phyloP scores from a whole-genome alignment of 2,113 vertebrate genomes.

The Polypterus bichir region DNA sequence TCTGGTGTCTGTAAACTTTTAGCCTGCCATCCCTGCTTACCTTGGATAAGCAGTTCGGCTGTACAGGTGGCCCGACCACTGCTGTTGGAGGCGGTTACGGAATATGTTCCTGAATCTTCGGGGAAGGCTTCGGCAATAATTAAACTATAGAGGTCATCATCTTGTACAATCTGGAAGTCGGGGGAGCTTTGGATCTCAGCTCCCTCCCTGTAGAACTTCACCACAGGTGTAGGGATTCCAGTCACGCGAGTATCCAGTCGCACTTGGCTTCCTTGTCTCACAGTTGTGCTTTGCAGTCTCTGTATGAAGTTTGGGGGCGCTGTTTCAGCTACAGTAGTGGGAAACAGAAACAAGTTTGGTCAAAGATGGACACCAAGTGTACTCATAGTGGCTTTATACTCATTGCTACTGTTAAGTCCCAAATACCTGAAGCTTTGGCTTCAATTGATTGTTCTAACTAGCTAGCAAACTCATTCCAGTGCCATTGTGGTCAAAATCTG shows the following conservation, averaged over 20 bases:
- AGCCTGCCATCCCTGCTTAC: constrained; percentile 29
- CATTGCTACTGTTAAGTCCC: no score
- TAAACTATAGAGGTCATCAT: constrained; percentile 88
- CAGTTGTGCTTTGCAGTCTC: constrained; percentile 84
- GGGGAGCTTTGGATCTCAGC: constrained; percentile 95
- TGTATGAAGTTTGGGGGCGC: constrained; percentile 85
- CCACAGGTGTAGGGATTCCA: constrained; percentile 91
- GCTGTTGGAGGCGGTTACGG: constrained; percentile 85
- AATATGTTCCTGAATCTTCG: constrained; percentile 94
- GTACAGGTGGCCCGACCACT: constrained; percentile 93
- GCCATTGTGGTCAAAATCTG: no score
- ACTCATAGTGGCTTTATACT: no score
- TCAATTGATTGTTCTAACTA: no score
- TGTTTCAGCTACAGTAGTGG: constrained; percentile 60
- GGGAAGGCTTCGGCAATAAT: constrained; percentile 85
- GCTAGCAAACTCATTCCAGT: no score
- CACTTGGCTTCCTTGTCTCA: constrained; percentile 89
- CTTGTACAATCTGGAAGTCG: constrained; percentile 88
- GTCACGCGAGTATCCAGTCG: constrained; percentile 80
- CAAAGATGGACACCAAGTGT: neutral
- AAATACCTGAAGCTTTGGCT: no score
- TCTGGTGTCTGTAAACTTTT: no score
- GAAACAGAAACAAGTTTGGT: neutral
- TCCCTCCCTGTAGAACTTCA: constrained; percentile 96
- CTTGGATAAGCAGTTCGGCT: constrained; percentile 86